Evolutionary conservation across 2,888 invertebrate genomes (phyloP), one percentile per base, ranked within the genome.

Genomic region (Cyclophora albipunctata): DNA sequence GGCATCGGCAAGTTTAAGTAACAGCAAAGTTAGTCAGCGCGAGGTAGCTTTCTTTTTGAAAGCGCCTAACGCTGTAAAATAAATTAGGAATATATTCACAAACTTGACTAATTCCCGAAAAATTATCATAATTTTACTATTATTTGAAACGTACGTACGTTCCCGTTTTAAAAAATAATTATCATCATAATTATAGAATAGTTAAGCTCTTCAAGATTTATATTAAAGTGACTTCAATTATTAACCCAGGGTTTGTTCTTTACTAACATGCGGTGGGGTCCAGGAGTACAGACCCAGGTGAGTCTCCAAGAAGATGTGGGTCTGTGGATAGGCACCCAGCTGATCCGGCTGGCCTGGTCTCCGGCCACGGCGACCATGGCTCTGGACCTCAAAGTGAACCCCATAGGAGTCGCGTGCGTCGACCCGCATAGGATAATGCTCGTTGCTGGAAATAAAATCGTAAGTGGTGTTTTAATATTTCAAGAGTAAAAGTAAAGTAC

Each of bases 261-360:
- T 60, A 69, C 76, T n/a, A 87, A 91, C 61, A 51, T 71, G 5
- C 84, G 91, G 33, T 91, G 85, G 75, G 92, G 92, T 40, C 91
- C 92, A 1, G 92, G 91, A 0, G 69, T 91, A 5, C 77, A 86
- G 45, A 81, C 84, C 0, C 71, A 87, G 50, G 55, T 80, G 0
- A 66, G 79, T 56, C 75, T 83, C 0, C 69, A 58, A 4, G 89
- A 89, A 58, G 85, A 91, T 61, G 90, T 91, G 1, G 92, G 91
- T 0, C 62, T 91, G 6, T 91, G 92, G 92, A 63, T 79, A 3
- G 89, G 88, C 0, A 69, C 61, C 2, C 78, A 79, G 52, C 73
- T 91, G 35, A 62, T 89, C 1, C 73, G 91, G 34, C 67, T 91
- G 6, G 63, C 81, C 3, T 87, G 87, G 84, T 55, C 63, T 3